Conservation (phyloP, 2,888 invertebrate species). For the Prenolepis imparis region DNA sequence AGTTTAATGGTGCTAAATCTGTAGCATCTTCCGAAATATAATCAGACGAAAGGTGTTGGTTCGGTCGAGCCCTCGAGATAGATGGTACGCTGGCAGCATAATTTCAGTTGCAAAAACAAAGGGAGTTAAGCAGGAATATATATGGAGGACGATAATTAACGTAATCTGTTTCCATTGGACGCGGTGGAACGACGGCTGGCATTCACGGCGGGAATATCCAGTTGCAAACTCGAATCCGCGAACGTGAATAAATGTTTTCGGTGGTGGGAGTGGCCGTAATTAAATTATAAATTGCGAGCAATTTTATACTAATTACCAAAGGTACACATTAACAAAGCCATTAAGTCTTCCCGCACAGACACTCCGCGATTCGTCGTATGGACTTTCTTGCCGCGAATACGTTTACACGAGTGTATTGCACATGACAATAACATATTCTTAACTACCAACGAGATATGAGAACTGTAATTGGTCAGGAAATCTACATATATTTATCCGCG, state of each 20-base stretch:
- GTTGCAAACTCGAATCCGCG: conserved; percentile 48
- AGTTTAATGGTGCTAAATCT: conserved; percentile 22
- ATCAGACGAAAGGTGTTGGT: conserved; percentile 16
- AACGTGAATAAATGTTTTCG: conserved; percentile 45
- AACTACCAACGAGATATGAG: conserved; percentile 20
- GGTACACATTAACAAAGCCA: conserved; percentile 57
- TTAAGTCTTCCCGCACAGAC: conserved; percentile 45
- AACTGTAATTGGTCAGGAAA: conserved; percentile 29
- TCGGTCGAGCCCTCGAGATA: conserved; percentile 32
- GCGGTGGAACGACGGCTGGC: conserved; percentile 53
- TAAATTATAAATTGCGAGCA: conserved; percentile 61
- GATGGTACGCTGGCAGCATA: conserved; percentile 51
- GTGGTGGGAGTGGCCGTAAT: conserved; percentile 51
- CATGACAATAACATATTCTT: conserved; percentile 53
- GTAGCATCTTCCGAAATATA: conserved; percentile 16
- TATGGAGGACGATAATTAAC: conserved; percentile 57
- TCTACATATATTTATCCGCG: conserved; percentile 3
- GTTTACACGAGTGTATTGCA: conserved; percentile 19
- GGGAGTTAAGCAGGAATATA: conserved; percentile 56
- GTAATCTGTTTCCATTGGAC: conserved; percentile 58
- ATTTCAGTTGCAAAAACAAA: conserved; percentile 56
- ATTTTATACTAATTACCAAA: conserved; percentile 59
- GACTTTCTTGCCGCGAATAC: conserved; percentile 34
- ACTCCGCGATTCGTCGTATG: conserved; percentile 24
- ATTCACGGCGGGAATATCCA: conserved; percentile 49